phyloP scores from a whole-genome alignment of 2,888 invertebrate species.

The Heliconius hortense region DNA sequence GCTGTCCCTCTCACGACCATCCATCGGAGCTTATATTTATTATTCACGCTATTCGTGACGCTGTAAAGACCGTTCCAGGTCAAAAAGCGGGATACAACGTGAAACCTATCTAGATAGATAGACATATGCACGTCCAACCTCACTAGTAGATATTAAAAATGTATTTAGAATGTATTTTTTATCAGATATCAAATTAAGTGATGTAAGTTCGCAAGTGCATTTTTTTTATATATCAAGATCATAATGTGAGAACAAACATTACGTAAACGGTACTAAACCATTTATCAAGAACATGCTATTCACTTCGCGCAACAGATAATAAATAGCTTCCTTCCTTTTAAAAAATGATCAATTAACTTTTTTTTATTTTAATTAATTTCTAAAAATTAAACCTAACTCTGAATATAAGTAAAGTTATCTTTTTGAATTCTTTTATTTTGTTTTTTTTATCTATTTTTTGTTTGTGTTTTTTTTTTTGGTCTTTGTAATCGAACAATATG shows the following conservation, averaged over 20 bases:
- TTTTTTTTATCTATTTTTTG: constrained; percentile 27
- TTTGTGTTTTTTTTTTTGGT: constrained; percentile 19
- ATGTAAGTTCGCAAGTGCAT: constrained; percentile 9
- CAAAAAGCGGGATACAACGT: no score
- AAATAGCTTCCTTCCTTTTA: constrained; percentile 30
- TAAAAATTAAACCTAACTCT: neutral
- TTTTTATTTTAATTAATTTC: constrained; percentile 13
- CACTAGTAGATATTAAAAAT: neutral
- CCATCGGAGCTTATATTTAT: no score
- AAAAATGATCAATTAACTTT: constrained; percentile 21
- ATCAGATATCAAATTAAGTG: constrained; percentile 15
- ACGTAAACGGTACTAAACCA: constrained; percentile 33
- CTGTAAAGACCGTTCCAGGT: no score
- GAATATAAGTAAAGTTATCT: neutral
- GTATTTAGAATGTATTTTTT: constrained; percentile 9
- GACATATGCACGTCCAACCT: neutral
- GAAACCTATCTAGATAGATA: neutral
- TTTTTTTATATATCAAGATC: constrained; percentile 32
- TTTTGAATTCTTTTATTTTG: constrained; percentile 23
- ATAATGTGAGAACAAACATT: constrained; percentile 38
- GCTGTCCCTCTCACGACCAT: no score
- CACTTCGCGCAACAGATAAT: constrained; percentile 32
- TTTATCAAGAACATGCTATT: constrained; percentile 36
- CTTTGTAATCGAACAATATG: constrained; percentile 21
- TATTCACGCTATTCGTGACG: no score